Base-by-base conservation (phyloP, 2,797 vertebrate species). In the Scomberomorus guttatus region DNA sequence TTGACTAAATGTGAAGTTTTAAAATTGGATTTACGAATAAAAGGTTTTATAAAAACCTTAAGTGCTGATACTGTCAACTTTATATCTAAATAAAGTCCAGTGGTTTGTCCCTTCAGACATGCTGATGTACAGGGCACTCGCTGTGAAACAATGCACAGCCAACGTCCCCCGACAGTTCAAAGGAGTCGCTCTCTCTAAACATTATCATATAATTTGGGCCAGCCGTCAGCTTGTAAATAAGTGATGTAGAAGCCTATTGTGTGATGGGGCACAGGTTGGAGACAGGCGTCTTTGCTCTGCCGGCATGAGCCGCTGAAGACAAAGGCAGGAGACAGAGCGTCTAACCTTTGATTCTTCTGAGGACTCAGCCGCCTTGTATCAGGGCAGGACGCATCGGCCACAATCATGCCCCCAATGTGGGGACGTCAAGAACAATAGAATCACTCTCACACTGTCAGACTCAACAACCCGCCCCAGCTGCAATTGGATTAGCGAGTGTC, bases 301-400 rank as follows among this genome's bases (percentile, higher is more conserved):
- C 89, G 88, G 88, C 94, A 86, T 92, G 91, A 95, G 93, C 87
- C 80, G 54, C 71, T 17, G 83, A 88, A 93, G 94, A 96, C 94
- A 96, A 95, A 94, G 88, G 93, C 91, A 91, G 94, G 94, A 95
- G 95, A 95, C 95, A 94, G 92, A 87, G 89, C 92, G 95, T 94
- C 95, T 95, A 94, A 96, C 92, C 95, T 95, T 95, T 95, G 94
- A 96, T 96, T 94, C 91, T 91, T 92, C 90, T 87, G 89, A 93
- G 89, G 92, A 91, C 85, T 88, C 90, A 85, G 90, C 92, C 91
- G 87, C 90, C 92, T 92, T 75, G 88, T 89, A 79, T 87, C 87
- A 78, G 92, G 87, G 89, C 88, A 93, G 90, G 90, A 90, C 91
- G 83, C 90, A 92, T 90, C 88, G 83, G 84, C 92, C 89, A 90